Conservation (phyloP, 2,113 vertebrate genomes). For the Semicossyphus pulcher region DNA sequence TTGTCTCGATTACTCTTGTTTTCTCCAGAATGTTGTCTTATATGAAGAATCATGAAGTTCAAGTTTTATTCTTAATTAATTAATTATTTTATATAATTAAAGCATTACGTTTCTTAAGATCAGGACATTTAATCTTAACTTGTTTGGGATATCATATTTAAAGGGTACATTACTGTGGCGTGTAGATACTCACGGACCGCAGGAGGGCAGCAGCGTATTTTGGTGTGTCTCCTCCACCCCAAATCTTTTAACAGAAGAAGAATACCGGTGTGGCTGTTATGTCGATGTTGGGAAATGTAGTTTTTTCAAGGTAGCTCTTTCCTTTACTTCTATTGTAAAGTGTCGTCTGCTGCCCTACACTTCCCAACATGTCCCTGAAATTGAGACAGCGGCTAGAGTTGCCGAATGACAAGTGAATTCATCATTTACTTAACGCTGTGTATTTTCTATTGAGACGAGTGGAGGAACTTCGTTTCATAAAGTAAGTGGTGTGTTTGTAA, state of each 20-base stretch:
- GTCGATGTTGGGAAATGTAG: conserved; percentile 62
- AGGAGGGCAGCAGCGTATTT: no score
- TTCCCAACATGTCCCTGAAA: conserved; percentile 32
- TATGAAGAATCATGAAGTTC: no score
- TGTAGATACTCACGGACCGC: no score
- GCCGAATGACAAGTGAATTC: conserved; percentile 11
- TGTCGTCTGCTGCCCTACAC: conserved; percentile 39
- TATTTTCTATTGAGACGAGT: background rate
- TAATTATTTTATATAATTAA: no score
- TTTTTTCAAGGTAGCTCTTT: background rate
- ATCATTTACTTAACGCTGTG: background rate
- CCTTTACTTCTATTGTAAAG: rapidly evolving
- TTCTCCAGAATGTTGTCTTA: no score
- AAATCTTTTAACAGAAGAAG: background rate
- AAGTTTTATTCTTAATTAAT: no score
- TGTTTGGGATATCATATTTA: no score
- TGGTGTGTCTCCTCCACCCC: no score
- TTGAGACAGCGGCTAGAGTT: background rate
- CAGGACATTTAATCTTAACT: no score
- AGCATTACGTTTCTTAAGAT: no score
- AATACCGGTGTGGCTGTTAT: rapidly evolving
- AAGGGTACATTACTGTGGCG: no score
- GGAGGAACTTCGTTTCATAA: background rate
- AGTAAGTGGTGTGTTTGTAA: conserved; percentile 24
- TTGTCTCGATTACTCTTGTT: no score